Conservation (phyloP, 2,797 vertebrate genomes). For the Orientallactaga sibirica region DNA sequence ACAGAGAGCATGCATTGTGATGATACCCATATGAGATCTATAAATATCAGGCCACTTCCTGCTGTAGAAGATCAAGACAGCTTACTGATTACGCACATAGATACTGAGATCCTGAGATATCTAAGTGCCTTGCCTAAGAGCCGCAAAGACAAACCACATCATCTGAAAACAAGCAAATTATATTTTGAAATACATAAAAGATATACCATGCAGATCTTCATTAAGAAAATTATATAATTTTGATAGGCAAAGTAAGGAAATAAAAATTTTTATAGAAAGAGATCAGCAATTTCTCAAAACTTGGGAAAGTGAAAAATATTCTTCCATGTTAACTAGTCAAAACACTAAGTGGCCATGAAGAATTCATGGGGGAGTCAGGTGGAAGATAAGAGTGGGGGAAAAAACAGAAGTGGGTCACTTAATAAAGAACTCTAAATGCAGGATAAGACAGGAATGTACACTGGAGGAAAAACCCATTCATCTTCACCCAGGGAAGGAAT, state of each 20-base stretch:
- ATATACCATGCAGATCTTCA: neutral
- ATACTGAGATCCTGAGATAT: neutral
- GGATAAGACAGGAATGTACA: slow-evolving; percentile 1
- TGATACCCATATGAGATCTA: neutral
- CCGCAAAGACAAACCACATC: neutral
- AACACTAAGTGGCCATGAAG: neutral
- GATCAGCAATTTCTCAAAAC: neutral
- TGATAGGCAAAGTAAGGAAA: neutral
- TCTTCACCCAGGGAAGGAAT: slow-evolving; percentile 33
- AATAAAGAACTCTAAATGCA: slow-evolving; percentile 12
- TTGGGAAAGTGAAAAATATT: neutral
- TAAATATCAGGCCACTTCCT: neutral
- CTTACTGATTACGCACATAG: neutral
- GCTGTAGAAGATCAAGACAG: neutral
- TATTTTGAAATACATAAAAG: neutral
- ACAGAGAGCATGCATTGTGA: neutral
- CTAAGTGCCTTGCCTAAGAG: neutral
- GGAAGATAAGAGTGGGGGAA: neutral
- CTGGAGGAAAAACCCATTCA: slow-evolving; percentile 1
- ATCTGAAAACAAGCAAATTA: neutral
- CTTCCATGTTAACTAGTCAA: neutral
- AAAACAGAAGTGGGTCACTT: neutral
- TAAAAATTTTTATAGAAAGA: neutral
- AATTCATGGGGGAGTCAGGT: neutral
- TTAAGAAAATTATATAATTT: neutral